Base-by-base conservation (phyloP, 2,797 vertebrate species). In the Aphelocoma californica region DNA sequence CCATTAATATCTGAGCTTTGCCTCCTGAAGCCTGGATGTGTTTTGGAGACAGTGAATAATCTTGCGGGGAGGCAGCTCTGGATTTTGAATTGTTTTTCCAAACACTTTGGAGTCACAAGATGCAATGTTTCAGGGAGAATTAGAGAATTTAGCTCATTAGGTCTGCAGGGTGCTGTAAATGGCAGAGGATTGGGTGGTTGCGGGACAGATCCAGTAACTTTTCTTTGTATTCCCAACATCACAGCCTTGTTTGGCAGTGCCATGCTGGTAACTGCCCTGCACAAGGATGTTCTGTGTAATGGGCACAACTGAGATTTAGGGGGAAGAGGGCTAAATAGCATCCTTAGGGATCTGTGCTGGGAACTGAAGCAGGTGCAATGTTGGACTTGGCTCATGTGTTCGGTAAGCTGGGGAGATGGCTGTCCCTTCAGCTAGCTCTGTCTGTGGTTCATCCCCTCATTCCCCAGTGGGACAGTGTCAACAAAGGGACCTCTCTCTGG, bases 1-100 rank as follows among this genome's bases (percentile, higher is more conserved):
- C 31, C 51, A 5, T 47, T 81, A 36, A 51, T 3, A 0, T 10
- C 45, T 42, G 36, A 66, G 65, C 88, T 81, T 92, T 83, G 61
- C 71, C 57, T 88, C 44, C 65, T 17, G 25, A 81, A 83, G 51
- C 32, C 45, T 50, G 9, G 31, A 42, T 89, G 40, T 21, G 12
- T 83, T 90, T 85, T 58, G 88, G 60, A 90, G 86, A 36, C 44
- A 66, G 67, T 25, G 38, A 51, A 74, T 93, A 71, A 66, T 79
- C 53, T 8, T 8, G 19, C 5, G 10, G 25, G 31, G 38, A 50
- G 42, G 21, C 54, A 86, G 28, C 15, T 20, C 40, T 54, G 44
- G 50, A 62, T 73, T 92, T 80, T 84, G 24, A 77, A 72, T 9
- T 47, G 7, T 60, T 93, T 88, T 69, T 86, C 31, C 82, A 44